These are phyloP conservation scores for Leuciscus idus DNA, from an alignment of 2,113 vertebrate genomes.

Conservation along the genomic window DNA sequence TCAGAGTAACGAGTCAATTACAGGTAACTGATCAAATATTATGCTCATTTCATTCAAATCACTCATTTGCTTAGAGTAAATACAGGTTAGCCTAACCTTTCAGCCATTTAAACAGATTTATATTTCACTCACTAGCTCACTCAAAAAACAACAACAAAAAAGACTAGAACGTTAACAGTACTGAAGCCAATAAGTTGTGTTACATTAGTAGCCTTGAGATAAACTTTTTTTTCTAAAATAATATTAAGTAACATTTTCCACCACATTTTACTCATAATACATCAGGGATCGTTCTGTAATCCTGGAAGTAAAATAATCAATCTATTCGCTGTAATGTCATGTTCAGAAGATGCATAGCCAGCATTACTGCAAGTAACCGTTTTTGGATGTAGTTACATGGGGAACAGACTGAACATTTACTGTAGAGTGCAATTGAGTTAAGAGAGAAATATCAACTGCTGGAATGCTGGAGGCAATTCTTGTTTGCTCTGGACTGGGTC, in stretches of 20 bases:
- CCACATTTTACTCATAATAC: neutral
- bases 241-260: neutral
- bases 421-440: conserved; percentile 37
- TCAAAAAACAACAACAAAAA: no score
- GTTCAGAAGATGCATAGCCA: conserved; percentile 23
- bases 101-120: neutral
- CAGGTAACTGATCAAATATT: neutral
- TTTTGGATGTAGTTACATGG: neutral
- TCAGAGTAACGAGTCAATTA: neutral
- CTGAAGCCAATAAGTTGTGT: neutral
- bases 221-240: neutral
- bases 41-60: neutral
- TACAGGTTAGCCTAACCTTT: neutral
- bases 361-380: neutral
- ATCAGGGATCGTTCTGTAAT: neutral
- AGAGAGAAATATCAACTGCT: conserved; percentile 27
- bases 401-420: neutral
- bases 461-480: conserved; percentile 53
- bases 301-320: neutral
- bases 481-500: conserved; percentile 60
- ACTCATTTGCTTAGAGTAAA: neutral
- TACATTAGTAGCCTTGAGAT: neutral
- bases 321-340: neutral
- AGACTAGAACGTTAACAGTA: neutral
- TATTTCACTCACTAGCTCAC: neutral